Percentiles rank a stretch among this genome's conserved stretches.
phyloP scores from a whole-genome alignment of 2,888 invertebrate genomes.

The Trichogramma dendrolimi region DNA sequence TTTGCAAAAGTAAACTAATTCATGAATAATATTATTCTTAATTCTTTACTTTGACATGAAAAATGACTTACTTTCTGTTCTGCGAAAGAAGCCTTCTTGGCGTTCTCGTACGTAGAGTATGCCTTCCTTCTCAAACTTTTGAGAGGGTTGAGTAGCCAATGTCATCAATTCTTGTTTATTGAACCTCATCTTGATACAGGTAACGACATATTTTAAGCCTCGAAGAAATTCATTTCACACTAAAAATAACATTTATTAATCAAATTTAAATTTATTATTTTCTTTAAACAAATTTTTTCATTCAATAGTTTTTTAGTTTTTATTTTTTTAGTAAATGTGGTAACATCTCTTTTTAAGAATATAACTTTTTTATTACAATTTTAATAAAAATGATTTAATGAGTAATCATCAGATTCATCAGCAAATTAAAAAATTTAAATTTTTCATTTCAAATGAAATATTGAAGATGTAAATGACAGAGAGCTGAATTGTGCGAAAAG shows the following conservation, averaged over 20 bases:
- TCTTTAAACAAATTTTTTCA: neutral
- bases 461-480: too few relatives aligned
- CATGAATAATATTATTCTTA: neutral
- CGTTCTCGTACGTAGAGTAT: conserved; percentile 79
- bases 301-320: too few relatives aligned
- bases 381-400: too few relatives aligned
- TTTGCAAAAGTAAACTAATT: too few relatives aligned
- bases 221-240: conserved; percentile 12
- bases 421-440: too few relatives aligned
- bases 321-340: too few relatives aligned
- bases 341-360: too few relatives aligned
- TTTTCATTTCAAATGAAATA: too few relatives aligned
- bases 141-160: conserved; percentile 80
- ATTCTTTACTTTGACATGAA: neutral
- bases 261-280: neutral
- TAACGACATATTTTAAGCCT: conserved; percentile 22
- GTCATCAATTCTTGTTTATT: conserved; percentile 84
- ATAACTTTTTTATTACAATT: too few relatives aligned
- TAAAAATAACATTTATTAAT: conserved; percentile 5
- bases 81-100: conserved; percentile 87
- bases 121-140: conserved; percentile 89
- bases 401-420: too few relatives aligned
- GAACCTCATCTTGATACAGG: conserved; percentile 68
- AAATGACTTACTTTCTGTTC: conserved; percentile 76
- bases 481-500: too few relatives aligned